Conservation (phyloP, 2,113 vertebrate species). For the Spheniscus mendiculus region DNA sequence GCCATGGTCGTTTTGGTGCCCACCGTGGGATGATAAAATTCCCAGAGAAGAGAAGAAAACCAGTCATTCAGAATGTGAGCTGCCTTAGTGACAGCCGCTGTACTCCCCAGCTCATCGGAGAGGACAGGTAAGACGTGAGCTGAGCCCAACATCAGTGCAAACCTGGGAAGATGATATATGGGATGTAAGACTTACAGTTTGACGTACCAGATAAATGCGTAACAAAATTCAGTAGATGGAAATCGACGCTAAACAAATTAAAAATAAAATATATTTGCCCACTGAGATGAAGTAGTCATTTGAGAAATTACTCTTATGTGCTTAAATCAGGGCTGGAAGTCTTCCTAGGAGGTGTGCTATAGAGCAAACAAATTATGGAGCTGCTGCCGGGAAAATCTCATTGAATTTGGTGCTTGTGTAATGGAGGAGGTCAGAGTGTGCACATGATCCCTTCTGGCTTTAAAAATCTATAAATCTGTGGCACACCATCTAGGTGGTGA, state of each 20-base stretch:
- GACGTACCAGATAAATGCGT: not conserved
- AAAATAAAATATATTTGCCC: constrained; percentile 29
- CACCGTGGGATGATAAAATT: rapidly evolving
- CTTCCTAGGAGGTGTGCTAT: not conserved
- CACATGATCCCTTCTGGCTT: not conserved
- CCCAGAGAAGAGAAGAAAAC: not conserved
- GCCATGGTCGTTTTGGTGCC: rapidly evolving
- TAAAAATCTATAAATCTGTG: not conserved
- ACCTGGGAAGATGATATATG: not conserved
- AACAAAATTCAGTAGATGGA: not conserved
- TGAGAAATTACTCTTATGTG: not conserved
- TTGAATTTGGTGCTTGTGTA: not conserved
- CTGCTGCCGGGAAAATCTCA: not conserved
- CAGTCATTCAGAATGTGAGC: not conserved
- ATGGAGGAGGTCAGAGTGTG: not conserved
- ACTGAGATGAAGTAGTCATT: not conserved
- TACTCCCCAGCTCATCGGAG: not conserved
- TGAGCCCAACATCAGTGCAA: not conserved
- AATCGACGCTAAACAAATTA: not conserved
- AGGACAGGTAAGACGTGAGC: not conserved
- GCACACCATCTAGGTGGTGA: not conserved
- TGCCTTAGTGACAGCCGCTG: not conserved
- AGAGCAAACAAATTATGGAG: not conserved
- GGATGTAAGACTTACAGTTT: rapidly evolving
- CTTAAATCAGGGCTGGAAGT: constrained; percentile 14